A percentile compares a stretch with the other conserved stretches of the same genome.
These are phyloP conservation scores for Cheilosia soror DNA, from an alignment of 2,888 invertebrate species.

Conservation along the genomic window DNA sequence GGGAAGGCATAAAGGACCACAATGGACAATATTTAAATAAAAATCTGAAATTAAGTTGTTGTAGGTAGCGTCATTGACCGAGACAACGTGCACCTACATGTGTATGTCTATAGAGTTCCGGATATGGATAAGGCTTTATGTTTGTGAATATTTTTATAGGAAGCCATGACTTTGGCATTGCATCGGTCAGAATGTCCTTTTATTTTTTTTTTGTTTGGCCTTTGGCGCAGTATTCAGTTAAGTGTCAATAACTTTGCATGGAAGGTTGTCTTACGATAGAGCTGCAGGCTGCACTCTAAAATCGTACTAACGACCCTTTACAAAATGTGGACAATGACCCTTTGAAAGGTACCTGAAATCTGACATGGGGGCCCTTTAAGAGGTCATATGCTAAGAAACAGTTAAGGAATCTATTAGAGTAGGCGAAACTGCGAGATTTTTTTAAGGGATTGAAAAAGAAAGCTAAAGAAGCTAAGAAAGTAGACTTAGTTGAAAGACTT, in stretches of 20 bases:
- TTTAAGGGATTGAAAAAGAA: too few species aligned
- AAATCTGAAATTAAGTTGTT: conserved; percentile 18
- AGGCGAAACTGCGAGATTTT: too few species aligned
- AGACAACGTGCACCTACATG: neutral
- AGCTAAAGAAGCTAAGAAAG: too few species aligned
- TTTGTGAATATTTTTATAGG: conserved; percentile 4
- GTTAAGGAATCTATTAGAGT: too few species aligned
- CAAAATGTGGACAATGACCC: too few species aligned
- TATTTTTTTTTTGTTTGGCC: neutral
- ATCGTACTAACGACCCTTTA: too few species aligned
- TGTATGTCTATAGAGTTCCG: neutral
- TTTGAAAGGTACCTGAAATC: too few species aligned
- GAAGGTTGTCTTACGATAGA: too few species aligned
- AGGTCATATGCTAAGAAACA: too few species aligned
- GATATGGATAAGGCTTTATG: neutral
- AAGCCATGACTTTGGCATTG: conserved; percentile 24
- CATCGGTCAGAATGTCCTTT: neutral
- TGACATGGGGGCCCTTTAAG: too few species aligned
- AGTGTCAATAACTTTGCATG: neutral
- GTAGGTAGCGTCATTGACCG: conserved; percentile 20
- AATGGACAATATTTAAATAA: conserved; percentile 30
- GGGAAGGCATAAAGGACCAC: conserved; percentile 20
- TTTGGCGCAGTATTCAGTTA: neutral
- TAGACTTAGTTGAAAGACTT: too few species aligned
- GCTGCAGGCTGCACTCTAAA: too few species aligned